Evolutionary conservation across 2,113 vertebrate species (phyloP), one percentile per base, ranked within the genome.

Genomic region (Greenwoodochromis staneri): DNA sequence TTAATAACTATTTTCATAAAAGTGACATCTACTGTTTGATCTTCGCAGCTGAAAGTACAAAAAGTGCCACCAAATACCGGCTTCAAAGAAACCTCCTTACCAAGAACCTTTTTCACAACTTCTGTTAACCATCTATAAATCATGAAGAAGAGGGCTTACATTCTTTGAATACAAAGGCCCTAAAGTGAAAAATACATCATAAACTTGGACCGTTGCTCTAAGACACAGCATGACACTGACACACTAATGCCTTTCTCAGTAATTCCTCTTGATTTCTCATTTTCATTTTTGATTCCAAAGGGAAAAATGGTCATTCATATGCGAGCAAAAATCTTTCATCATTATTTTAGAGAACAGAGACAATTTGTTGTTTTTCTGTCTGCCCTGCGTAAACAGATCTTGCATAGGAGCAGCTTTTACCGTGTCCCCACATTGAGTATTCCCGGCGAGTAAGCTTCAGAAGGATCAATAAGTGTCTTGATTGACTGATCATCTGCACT

Each of bases 391-490:
- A 53, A 78, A 45, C 36, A 38, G 31, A 42, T 85, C 29, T 76
- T 34, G 4, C 10, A 10, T 5, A 38, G 36, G 3, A 80, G 9
- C 14, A 36, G 45, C 40, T 57, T 49, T 83, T 76, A 27, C 80
- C n/a, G 38, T 89, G 40, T 90, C 76, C 47, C 47, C 38, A 8
- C 69, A 82, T 85, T 85, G 83, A 82, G 42, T 76, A 57, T 81
- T 89, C 38, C 42, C 11, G 38, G 17, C 54, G 27, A 31, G 69
- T 21, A 38, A 55, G 29, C 80, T 38, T 19, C 83, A 51, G 3
- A 63, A 55, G 24, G 73, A 92, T 92, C 88, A 84, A 90, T 94
- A 81, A 55, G 13, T 81, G 42, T 78, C 76, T 51, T 86, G 42
- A 80, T 49, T 89, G 21, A 84, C 71, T 90, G 85, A 88, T 91